Base-by-base conservation (phyloP, 2,888 invertebrate genomes). In the Cheilosia soror region DNA sequence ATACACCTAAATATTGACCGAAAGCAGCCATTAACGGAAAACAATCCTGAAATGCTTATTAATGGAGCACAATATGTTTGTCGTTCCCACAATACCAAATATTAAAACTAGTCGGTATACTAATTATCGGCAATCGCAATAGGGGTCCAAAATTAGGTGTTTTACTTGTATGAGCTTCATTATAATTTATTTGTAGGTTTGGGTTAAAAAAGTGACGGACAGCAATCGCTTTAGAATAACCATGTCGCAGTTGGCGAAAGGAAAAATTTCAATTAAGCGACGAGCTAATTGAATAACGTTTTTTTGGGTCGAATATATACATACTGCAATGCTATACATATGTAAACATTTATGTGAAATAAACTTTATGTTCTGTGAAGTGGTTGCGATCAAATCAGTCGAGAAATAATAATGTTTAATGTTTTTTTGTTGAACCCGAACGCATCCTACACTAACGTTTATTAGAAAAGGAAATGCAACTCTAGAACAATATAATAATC, bases 261-360 rank as follows among this genome's bases (percentile, higher is more conserved):
- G 98, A 20, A 98, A 97, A 93, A 95, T 97, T 90, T 95, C 96
- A 27, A 95, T 98, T 89, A 97, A 97, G 90, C 93, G 98, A 88
- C 94, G 98, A 88, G 97, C 97, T 15, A 96, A 96, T 55, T 96
- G 94, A 89, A 44, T 25, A 4, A 11, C 6, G 25, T 2, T 20
- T 6, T 29, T 11, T 11, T 13, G 40, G 7, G 29, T 29, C 25
- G 27, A 25, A 51, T 42, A 31, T 5, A 42, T 13, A 7, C 13
- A 6, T 20, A 13, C 15, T 72, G 20, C 33, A 37, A 53, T 44
- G 5, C 27, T 42, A 13, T 63, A n/a, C 11, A 11, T 58, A 29
- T 66, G 7, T 68, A 42, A 51, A 62, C 31, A 51, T 51, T 40
- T 40, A 40, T 40, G 42, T 62, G 29, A 58, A 72, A 55, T 55